A percentile compares a stretch with the other conserved stretches of the same genome.
Evolutionary conservation across 2,113 vertebrate genomes (phyloP).

Genomic region (Butastur rufipennis): DNA sequence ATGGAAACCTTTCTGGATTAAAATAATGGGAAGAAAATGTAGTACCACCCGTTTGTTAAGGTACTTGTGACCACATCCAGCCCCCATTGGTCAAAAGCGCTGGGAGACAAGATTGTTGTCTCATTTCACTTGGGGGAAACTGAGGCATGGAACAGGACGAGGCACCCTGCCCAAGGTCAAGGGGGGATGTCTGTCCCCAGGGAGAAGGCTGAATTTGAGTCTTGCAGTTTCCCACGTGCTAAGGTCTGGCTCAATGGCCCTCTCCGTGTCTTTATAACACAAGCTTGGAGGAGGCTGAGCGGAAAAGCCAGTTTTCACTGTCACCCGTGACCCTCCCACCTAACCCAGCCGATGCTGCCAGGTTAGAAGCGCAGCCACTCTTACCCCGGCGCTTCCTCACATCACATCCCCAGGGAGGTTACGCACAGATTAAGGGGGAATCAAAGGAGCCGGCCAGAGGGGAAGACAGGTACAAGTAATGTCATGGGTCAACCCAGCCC

Average conservation of each 20-base stretch:
- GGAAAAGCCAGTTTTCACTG: not conserved
- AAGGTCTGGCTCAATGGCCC: not conserved
- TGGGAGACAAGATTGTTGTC: not conserved
- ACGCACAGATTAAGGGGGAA: not conserved
- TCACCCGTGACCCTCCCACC: not conserved
- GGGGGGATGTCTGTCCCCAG: not conserved
- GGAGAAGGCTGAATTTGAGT: not conserved
- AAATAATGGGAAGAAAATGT: not conserved
- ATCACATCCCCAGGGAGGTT: not conserved
- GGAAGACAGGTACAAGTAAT: not conserved
- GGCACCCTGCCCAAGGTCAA: too few species aligned
- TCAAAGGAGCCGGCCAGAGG: not conserved
- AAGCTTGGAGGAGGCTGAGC: not conserved
- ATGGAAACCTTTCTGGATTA: not conserved
- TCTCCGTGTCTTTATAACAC: not conserved
- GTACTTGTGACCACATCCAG: not conserved
- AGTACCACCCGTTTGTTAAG: not conserved
- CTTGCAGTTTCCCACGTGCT: not conserved
- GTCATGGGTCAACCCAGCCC: not conserved
- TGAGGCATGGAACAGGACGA: not conserved
- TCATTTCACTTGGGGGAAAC: not conserved
- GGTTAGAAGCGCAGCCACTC: not conserved
- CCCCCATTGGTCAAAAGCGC: not conserved
- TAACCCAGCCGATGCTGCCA: too few species aligned
- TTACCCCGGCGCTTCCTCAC: not conserved